Percentiles rank a stretch among this genome's conserved stretches.
phyloP scores from a whole-genome alignment of 1,140 invertebrate genomes.

The Scaptomyza montana region DNA sequence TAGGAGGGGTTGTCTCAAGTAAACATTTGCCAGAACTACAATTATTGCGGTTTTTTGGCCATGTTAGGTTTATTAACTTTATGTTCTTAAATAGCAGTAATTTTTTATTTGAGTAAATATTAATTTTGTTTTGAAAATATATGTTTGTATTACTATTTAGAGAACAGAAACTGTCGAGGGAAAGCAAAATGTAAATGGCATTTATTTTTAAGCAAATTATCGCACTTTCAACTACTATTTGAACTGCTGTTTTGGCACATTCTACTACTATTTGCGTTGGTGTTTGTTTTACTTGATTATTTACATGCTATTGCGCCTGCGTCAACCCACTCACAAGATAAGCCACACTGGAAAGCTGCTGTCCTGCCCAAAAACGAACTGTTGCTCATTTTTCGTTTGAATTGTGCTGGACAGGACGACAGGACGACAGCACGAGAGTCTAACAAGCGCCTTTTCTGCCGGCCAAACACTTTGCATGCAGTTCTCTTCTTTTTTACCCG shows the following conservation, averaged over 20 bases:
- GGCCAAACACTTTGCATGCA: slow-evolving; percentile 58
- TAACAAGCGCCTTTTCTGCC: neutral
- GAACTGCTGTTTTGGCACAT: neutral
- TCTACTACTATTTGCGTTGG: slow-evolving; percentile 4
- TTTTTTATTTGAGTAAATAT: too few relatives aligned
- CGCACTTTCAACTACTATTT: neutral
- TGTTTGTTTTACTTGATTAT: slow-evolving; percentile 3
- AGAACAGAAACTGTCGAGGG: too few relatives aligned
- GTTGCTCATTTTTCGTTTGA: slow-evolving; percentile 55
- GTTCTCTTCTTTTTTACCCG: slow-evolving; percentile 26
- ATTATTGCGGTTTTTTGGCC: neutral
- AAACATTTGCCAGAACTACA: neutral
- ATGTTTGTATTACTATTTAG: too few relatives aligned
- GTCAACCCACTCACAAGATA: neutral
- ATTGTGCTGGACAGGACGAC: slow-evolving; percentile 3
- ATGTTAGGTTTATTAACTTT: too few relatives aligned
- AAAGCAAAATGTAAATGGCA: too few relatives aligned
- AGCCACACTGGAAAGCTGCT: slow-evolving; percentile 46
- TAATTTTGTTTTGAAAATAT: too few relatives aligned
- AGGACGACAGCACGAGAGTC: neutral
- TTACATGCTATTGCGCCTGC: slow-evolving; percentile 42
- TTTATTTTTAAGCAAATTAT: too few relatives aligned
- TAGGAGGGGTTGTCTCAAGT: too few relatives aligned
- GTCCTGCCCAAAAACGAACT: slow-evolving; percentile 61
- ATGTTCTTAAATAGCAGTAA: too few relatives aligned